Evolutionary conservation across 2,113 vertebrate genomes (phyloP), one percentile per base, ranked within the genome.

Genomic region (Odobenus rosmarus): DNA sequence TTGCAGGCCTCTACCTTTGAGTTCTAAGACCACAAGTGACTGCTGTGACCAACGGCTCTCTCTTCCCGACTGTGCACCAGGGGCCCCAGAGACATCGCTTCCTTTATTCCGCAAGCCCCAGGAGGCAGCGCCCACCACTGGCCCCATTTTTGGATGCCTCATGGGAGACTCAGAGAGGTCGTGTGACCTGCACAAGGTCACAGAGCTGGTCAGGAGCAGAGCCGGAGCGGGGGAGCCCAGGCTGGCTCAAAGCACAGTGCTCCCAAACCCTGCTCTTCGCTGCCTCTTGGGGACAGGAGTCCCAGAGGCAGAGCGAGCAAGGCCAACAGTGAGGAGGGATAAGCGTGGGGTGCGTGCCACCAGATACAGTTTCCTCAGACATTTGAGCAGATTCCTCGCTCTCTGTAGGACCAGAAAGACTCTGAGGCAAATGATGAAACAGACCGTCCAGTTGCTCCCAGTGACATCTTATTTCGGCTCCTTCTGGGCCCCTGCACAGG

Each of bases 381-480:
- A 39, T 62, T 82, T 69, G 76, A 21, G 57, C 59, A n/a, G 67
- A 79, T 81, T 67, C 93, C 74, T 79, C 31, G 2, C 24, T 57
- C 86, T 61, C 83, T 74, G 18, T 26, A 83, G 36, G 59, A 94
- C 59, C 88, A 13, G 46, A 59, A 1, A 18, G n/a, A 86, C 49
- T 55, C 94, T 9, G 4, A 51, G 8, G 92, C 87, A 72, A 42
- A 74, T 14, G 83, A 96, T 57, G 85, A 92, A 80, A 81, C 2
- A 3, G 49, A 74, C 72, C 4, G 1, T 88, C 92, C 93, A 49
- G 36, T 89, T 59, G 89, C 67, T 97, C 46, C 6, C 53, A 5
- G 89, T 49, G 79, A 95, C 98, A 93, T 96, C 95, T 91, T 57
- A 13, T 33, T 92, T 84, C 79, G 67, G 96, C 81, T 87, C 42